phyloP scores from a whole-genome alignment of 2,113 vertebrate genomes.

The Melierax canorus region DNA sequence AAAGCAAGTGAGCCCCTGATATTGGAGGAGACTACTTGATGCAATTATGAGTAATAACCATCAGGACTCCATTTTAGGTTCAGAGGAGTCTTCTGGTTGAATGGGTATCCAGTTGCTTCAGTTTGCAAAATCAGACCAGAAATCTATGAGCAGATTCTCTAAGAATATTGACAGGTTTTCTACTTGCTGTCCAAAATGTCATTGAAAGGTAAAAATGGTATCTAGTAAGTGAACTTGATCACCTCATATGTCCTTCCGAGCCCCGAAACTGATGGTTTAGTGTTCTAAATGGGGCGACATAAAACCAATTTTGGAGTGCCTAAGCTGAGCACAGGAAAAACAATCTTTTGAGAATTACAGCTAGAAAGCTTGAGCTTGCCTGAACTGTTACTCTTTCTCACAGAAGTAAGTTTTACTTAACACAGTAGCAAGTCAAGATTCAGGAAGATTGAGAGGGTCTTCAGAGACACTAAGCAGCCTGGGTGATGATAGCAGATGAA shows the following conservation, averaged over 20 bases:
- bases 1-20: neutral
- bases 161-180: neutral
- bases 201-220: neutral
- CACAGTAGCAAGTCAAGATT: neutral
- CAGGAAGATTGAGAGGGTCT: neutral
- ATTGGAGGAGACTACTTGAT: accelerated
- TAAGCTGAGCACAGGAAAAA: neutral
- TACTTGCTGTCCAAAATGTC: neutral
- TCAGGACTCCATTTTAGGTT: neutral
- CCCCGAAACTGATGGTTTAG: neutral
- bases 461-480: neutral
- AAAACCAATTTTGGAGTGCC: neutral
- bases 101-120: neutral
- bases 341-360: neutral
- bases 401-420: neutral
- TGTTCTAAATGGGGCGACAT: neutral
- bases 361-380: neutral
- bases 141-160: neutral
- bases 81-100: neutral
- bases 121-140: neutral
- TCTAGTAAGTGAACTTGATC: neutral
- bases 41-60: neutral
- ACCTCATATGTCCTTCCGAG: neutral
- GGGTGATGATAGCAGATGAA: neutral
- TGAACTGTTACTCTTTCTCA: neutral